Base-by-base conservation (phyloP, 2,888 invertebrate species). In the Exephanes ischioxanthus region DNA sequence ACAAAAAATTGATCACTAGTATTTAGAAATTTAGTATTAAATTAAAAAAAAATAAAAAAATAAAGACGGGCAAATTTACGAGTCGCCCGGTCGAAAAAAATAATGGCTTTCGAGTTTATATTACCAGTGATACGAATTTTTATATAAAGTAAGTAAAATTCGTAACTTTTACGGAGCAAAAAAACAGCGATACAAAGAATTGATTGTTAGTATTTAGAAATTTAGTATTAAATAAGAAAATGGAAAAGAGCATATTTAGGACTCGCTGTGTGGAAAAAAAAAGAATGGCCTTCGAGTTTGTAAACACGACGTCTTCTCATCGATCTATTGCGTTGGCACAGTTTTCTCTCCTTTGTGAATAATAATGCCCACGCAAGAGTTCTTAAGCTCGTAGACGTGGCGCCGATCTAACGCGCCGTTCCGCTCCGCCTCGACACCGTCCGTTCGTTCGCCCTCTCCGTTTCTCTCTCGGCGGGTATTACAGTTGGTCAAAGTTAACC, bases 301-400 rank as follows among this genome's bases (percentile, higher is more conserved):
- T 7, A 26, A 26, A 55, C 48, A 70, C 77, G 58, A 53, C 33
- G 16, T 58, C 55, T 77, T 55, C 22, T 55, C 75, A 79, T 16
- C 22, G 68, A 87, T 87, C 22, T 63, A 87, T 87, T 84, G 85
- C 84, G 88, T 87, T 88, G 87, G 86, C 89, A 87, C 87, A 87
- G 87, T 89, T 90, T 89, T 88, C 89, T 89, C 89, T 87, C 86
- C 80, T 68, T 63, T 30, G 61, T 67, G 66, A 45, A 70, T 73
- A 85, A 78, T 87, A 86, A 87, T 84, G 87, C 86, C 84, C 86
- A 70, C 68, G 89, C 87, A 63, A 58, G 16, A 76, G 80, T 72
- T 71, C 83, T 70, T 83, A 87, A 88, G 87, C 88, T 84, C 90
- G 89, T 82, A 90, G 90, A 90, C 91, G 86, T 89, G 91, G 91